A percentile compares a stretch with the other conserved stretches of the same genome.
Evolutionary conservation across 2,797 vertebrate genomes (phyloP).

Genomic region (Simalia tracyae): DNA sequence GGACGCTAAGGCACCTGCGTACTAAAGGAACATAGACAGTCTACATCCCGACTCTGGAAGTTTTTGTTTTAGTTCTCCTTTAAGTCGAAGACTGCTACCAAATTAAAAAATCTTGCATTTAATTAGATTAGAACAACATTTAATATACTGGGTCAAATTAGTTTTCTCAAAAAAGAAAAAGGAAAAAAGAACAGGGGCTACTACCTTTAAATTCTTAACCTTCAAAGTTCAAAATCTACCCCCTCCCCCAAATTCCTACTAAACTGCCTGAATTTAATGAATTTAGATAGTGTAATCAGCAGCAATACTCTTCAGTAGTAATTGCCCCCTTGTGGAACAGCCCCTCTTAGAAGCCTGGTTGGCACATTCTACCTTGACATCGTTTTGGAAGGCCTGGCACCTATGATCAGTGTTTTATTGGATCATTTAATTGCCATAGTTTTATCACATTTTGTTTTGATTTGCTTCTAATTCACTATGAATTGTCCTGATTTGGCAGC

Average conservation of each 20-base stretch:
- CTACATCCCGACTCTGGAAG: not conserved
- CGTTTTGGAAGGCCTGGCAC: not conserved
- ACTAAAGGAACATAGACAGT: not conserved
- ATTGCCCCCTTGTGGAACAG: not conserved
- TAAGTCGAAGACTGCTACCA: not conserved
- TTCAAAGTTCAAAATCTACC: not conserved
- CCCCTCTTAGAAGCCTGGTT: not conserved
- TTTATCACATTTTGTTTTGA: not conserved
- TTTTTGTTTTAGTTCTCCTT: not conserved
- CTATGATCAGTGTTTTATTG: not conserved
- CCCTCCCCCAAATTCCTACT: not conserved
- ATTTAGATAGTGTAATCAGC: not conserved
- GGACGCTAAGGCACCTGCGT: not conserved
- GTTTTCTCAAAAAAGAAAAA: not conserved
- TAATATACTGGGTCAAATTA: not conserved
- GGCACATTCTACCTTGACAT: not conserved
- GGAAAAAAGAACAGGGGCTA: not conserved
- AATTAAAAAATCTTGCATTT: not conserved
- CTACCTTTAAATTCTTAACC: not conserved
- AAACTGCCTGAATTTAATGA: not conserved
- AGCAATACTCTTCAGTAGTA: not conserved
- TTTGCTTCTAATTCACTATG: not conserved
- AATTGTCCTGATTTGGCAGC: not conserved
- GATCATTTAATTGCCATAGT: not conserved
- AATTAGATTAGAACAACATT: not conserved